Evolutionary conservation across 2,113 vertebrate species (phyloP).

Genomic region (Agelaius tricolor): DNA sequence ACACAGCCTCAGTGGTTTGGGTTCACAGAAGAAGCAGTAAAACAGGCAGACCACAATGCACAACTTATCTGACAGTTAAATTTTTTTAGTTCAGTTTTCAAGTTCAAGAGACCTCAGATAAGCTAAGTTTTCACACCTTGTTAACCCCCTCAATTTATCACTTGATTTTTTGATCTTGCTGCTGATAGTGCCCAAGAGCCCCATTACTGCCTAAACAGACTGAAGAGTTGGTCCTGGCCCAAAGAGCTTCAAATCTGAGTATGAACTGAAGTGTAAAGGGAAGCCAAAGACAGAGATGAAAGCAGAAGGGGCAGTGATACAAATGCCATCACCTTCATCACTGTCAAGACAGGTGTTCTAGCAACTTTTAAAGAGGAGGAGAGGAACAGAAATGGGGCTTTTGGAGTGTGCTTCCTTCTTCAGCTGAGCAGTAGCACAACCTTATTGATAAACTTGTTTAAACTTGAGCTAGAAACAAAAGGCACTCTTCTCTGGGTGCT

Average conservation of each 20-base stretch:
- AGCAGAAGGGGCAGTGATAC: not conserved
- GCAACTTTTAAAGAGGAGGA: not conserved
- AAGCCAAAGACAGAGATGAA: not conserved
- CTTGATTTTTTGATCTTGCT: not conserved
- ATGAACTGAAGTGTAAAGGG: not conserved
- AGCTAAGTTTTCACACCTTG: not conserved
- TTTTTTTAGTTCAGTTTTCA: not conserved
- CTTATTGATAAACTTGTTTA: not conserved
- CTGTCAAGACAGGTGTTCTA: not conserved
- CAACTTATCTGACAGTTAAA: not conserved
- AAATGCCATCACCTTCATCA: not conserved
- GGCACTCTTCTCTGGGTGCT: not conserved
- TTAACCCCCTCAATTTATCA: not conserved
- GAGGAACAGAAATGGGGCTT: not conserved
- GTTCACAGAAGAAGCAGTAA: not conserved
- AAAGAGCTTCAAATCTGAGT: not conserved
- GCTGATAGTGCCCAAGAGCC: not conserved
- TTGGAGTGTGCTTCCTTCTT: not conserved
- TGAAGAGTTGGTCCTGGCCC: not conserved
- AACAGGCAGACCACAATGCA: not conserved
- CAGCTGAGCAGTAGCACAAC: rapidly evolving
- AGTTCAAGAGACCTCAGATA: not conserved
- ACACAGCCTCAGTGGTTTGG: not conserved
- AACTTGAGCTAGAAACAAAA: not conserved
- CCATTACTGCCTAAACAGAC: not conserved